Percentiles rank a stretch among this genome's conserved stretches.
phyloP scores from a whole-genome alignment of 2,797 vertebrate species.

The Acridotheres tristis region DNA sequence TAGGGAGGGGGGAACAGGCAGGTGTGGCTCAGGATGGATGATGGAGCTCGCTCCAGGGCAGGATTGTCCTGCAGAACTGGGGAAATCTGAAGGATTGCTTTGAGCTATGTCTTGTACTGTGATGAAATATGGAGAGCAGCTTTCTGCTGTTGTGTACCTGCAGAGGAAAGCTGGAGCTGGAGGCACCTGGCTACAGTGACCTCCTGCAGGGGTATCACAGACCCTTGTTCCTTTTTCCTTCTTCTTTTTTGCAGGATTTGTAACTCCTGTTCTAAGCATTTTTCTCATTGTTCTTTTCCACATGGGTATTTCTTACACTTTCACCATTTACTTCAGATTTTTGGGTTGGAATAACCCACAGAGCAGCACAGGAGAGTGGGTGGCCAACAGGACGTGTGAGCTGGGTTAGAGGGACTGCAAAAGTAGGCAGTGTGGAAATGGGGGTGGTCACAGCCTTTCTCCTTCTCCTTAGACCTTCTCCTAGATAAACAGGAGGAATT shows the following conservation, averaged over 20 bases:
- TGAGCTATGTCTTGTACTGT: slow-evolving; percentile 75
- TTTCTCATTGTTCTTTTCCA: not conserved
- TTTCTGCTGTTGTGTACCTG: not conserved
- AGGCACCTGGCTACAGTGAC: not conserved
- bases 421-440: not conserved
- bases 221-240: not conserved
- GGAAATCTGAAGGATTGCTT: slow-evolving; percentile 73
- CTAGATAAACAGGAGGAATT: not conserved
- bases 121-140: slow-evolving; percentile 47
- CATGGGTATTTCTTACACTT: not conserved
- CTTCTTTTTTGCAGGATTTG: too few relatives aligned
- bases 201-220: not conserved
- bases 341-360: not conserved
- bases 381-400: not conserved
- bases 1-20: not conserved
- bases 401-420: not conserved
- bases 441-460: not conserved
- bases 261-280: not conserved
- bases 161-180: not conserved
- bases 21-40: slow-evolving; percentile 62
- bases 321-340: not conserved
- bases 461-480: not conserved
- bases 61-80: slow-evolving; percentile 72
- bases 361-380: fast-evolving
- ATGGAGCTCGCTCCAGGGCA: slow-evolving; percentile 75